phyloP scores from a whole-genome alignment of 2,888 invertebrate species.

The Hylaea fasciaria region DNA sequence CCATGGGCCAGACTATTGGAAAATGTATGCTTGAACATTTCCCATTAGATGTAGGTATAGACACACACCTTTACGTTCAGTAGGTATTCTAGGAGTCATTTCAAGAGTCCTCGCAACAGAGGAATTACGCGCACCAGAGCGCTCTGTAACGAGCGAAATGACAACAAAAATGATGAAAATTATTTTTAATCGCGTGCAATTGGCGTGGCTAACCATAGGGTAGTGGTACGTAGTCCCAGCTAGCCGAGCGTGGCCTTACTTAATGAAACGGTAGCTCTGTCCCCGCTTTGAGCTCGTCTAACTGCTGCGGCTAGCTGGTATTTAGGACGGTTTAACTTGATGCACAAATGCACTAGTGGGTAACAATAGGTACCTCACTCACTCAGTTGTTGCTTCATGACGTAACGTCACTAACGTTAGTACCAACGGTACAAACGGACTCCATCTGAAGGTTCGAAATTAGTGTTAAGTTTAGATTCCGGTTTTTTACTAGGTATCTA shows the following conservation, averaged over 20 bases:
- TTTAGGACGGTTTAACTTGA: slow-evolving; percentile 12
- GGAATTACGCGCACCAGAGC: slow-evolving; percentile 76
- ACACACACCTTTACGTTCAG: slow-evolving; percentile 2
- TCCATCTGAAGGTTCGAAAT: no score
- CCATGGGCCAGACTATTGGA: no score
- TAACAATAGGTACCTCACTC: not conserved
- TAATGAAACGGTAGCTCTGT: slow-evolving; percentile 77
- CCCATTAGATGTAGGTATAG: no score
- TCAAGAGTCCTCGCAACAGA: slow-evolving; percentile 50
- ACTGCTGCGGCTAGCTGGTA: slow-evolving; percentile 14
- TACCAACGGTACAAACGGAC: no score
- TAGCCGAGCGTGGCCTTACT: slow-evolving; percentile 74
- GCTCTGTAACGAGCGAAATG: slow-evolving; percentile 74
- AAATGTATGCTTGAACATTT: no score
- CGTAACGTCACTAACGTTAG: no score
- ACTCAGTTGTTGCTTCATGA: no score
- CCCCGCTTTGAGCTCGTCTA: slow-evolving; percentile 33
- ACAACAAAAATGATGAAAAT: slow-evolving; percentile 83
- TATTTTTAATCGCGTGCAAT: slow-evolving; percentile 83
- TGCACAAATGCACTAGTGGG: not conserved
- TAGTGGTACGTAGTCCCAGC: slow-evolving; percentile 60
- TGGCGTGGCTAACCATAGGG: slow-evolving; percentile 69
- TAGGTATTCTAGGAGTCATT: slow-evolving; percentile 31
- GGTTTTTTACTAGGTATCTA: no score
- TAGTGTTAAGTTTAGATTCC: no score